Conservation (phyloP, 2,888 invertebrate species). For the Calliopum simillimum region DNA sequence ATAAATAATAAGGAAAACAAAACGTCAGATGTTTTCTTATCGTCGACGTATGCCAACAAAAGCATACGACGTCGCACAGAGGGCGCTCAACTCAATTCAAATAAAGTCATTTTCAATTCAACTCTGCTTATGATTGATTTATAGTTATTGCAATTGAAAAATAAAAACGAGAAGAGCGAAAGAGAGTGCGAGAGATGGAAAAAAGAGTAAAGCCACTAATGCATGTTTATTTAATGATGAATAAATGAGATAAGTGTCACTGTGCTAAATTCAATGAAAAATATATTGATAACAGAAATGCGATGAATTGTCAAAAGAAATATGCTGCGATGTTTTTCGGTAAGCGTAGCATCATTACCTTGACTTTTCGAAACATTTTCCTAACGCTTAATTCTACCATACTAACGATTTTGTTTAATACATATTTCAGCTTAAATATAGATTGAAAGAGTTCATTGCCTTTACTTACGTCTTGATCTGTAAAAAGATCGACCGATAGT, state of each 20-base stretch:
- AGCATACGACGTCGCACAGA: constrained; percentile 2
- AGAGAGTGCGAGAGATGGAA: neutral
- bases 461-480: no score
- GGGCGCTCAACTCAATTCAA: constrained; percentile 18
- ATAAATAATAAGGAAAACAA: no score
- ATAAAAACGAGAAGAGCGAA: neutral
- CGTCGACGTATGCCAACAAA: neutral
- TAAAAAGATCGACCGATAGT: no score
- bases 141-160: neutral
- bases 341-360: no score
- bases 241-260: neutral
- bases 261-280: constrained; percentile 7
- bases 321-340: no score
- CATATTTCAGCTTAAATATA: no score
- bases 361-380: no score
- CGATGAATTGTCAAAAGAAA: no score
- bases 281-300: neutral
- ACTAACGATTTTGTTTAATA: no score
- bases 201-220: neutral
- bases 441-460: no score
- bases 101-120: neutral
- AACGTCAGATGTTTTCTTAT: neutral
- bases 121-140: constrained; percentile 8
- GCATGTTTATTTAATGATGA: constrained; percentile 1
- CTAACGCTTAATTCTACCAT: no score